phyloP scores from a whole-genome alignment of 1,140 invertebrate genomes.

The Apis dorsata region DNA sequence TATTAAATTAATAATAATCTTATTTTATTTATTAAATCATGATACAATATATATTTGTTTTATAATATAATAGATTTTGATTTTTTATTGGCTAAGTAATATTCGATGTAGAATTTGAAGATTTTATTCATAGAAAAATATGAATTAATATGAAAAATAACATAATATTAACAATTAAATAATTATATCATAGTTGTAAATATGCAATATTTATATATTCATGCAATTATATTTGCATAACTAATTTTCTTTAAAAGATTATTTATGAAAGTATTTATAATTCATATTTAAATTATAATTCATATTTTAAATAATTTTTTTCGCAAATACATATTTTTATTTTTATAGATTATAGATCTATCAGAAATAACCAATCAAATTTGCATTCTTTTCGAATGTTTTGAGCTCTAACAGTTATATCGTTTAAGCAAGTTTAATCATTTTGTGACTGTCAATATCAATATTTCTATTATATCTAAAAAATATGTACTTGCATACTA shows the following conservation, averaged over 20 bases:
- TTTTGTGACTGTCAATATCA: too few species aligned
- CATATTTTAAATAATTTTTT: neutral
- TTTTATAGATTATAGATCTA: too few species aligned
- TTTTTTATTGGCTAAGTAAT: neutral
- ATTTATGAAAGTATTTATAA: neutral
- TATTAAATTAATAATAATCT: too few species aligned
- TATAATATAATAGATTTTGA: neutral
- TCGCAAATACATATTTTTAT: too few species aligned
- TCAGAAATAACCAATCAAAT: too few species aligned
- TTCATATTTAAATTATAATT: neutral
- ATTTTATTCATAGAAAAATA: neutral
- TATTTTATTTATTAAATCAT: neutral
- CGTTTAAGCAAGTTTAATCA: too few species aligned
- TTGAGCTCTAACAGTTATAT: too few species aligned
- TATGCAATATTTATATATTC: neutral
- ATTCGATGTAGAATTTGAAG: neutral
- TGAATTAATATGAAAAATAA: neutral
- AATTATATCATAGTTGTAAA: neutral
- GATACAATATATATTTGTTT: neutral
- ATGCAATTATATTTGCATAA: neutral
- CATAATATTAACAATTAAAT: neutral
- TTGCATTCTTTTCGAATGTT: too few species aligned
- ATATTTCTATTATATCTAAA: too few species aligned
- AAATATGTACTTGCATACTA: too few species aligned
- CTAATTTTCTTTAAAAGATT: neutral